Evolutionary conservation across 1,140 invertebrate species (phyloP).

Genomic region (Zaprionus tsacasi): DNA sequence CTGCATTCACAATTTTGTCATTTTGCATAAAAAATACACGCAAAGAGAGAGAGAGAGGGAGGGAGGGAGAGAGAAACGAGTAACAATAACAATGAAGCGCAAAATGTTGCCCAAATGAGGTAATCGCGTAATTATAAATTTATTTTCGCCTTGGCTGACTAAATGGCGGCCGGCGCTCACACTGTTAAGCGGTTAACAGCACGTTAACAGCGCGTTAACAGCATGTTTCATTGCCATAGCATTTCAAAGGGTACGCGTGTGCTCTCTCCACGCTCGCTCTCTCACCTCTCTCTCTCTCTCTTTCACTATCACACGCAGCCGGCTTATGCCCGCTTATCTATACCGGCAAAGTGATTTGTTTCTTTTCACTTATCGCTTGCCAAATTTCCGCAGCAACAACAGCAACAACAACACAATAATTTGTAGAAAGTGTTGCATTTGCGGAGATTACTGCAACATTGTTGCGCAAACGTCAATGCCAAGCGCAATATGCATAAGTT

Average conservation of each 20-base stretch:
- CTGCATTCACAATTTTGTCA: constrained; percentile 69
- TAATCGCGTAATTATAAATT: constrained; percentile 84
- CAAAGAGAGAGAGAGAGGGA: constrained; percentile 38
- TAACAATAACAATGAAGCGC: constrained; percentile 54
- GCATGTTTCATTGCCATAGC: constrained; percentile 48
- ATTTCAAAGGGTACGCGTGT: constrained; percentile 5
- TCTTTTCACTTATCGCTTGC: constrained; percentile 29
- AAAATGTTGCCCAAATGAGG: constrained; percentile 79
- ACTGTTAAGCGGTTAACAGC: constrained; percentile 49
- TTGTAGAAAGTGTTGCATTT: constrained; percentile 15
- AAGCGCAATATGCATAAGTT: constrained; percentile 24
- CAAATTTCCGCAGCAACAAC: constrained; percentile 30
- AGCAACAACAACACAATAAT: constrained; percentile 18
- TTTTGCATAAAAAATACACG: constrained; percentile 37
- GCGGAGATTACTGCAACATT: constrained; percentile 4
- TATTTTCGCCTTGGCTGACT: constrained; percentile 37
- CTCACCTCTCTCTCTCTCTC: constrained; percentile 26
- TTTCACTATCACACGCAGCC: constrained; percentile 35
- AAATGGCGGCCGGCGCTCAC: constrained; percentile 14
- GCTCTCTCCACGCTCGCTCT: neutral
- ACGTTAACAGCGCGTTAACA: constrained; percentile 52
- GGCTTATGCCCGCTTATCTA: constrained; percentile 67
- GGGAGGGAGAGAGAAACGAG: constrained; percentile 23
- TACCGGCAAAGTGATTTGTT: constrained; percentile 61
- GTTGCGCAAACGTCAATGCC: constrained; percentile 62